Base-by-base conservation (phyloP, 2,888 invertebrate genomes). In the Griposia aprilina region DNA sequence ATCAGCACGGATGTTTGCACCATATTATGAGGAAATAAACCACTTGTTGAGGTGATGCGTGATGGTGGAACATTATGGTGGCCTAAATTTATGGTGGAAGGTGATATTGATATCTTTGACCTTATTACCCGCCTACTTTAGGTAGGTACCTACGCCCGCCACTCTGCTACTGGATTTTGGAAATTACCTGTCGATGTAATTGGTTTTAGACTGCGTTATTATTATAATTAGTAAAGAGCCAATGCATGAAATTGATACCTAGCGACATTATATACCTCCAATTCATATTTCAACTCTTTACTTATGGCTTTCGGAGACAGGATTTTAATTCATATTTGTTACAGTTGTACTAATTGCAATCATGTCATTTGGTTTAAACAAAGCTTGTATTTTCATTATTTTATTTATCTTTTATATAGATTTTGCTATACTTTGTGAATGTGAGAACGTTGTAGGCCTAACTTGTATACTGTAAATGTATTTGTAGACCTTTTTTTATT, bases 21-120 rank as follows among this genome's bases (percentile, higher is more conserved):
- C 82, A 83, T 88, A 88, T 88, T 85, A 89, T 88, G 76, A 87
- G 88, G 87, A 90, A 93, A 92, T 90, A 88, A 88, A 86, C 92
- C 92, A 93, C 93, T 94, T 94, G 93, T 94, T 93, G 93, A 90
- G 80, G 82, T 71, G 65, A 87, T 87, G 87, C 88, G 88, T 88
- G 88, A 87, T 87, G 75, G 82, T 74, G 6, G 69, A 75, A 81
- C 86, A 84, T 88, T 88, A 88, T 65, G 50, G 62, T 83, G 72
- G 50, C 78, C 85, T 20, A 65, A 85, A 85, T 88, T 85, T 82
- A 72, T 76, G 66, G 76, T 70, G 52, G 60, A 82, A 87, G 76
- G 80, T 86, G 75, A 82, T 86, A 88, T 87, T 89, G 86, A 89
- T 89, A 89, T 82, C 87, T 84, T 77, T 88, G 88, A 89, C 88